Conservation (phyloP, 37 sponge, comb jelly and placozoan genomes). For the Tethya wilhelma region DNA sequence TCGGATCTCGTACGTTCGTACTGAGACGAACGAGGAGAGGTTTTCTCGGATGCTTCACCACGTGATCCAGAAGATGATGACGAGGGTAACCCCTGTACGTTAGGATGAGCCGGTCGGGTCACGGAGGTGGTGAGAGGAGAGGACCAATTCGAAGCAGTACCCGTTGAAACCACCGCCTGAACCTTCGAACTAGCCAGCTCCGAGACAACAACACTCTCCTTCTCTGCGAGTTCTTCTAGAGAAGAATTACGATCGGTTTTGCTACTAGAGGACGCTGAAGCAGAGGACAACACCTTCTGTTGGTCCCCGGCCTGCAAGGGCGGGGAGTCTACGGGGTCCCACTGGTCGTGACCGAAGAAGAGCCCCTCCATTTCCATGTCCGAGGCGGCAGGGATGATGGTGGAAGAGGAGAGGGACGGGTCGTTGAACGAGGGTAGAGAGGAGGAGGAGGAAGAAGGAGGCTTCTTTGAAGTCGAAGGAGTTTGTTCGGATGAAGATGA, state of each 20-base stretch:
- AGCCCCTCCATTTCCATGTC: slow-evolving; percentile 38
- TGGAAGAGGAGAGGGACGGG: not conserved
- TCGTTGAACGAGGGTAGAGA: not conserved
- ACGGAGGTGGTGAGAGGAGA: slow-evolving; percentile 16
- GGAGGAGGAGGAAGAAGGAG: not conserved
- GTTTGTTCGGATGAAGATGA: not conserved
- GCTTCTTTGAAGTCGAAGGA: not conserved
- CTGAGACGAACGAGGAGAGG: too few species aligned
- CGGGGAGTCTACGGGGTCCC: slow-evolving; percentile 13
- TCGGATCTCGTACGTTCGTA: too few species aligned
- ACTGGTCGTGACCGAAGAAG: slow-evolving; percentile 10
- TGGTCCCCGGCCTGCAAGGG: slow-evolving; percentile 12
- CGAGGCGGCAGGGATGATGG: slow-evolving; percentile 30
- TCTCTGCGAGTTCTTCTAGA: too few species aligned
- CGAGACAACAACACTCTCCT: too few species aligned
- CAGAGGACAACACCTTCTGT: not conserved
- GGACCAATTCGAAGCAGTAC: not conserved
- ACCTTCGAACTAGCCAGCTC: not conserved
- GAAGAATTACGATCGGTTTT: too few species aligned
- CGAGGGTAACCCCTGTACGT: too few species aligned
- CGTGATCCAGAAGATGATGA: too few species aligned
- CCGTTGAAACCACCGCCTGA: not conserved
- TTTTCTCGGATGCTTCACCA: too few species aligned
- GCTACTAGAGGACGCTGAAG: not conserved
- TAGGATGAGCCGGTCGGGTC: too few species aligned